These are phyloP conservation scores for Helicorthomorpha holstii DNA, from an alignment of 1,140 invertebrate genomes.

Conservation along the genomic window DNA sequence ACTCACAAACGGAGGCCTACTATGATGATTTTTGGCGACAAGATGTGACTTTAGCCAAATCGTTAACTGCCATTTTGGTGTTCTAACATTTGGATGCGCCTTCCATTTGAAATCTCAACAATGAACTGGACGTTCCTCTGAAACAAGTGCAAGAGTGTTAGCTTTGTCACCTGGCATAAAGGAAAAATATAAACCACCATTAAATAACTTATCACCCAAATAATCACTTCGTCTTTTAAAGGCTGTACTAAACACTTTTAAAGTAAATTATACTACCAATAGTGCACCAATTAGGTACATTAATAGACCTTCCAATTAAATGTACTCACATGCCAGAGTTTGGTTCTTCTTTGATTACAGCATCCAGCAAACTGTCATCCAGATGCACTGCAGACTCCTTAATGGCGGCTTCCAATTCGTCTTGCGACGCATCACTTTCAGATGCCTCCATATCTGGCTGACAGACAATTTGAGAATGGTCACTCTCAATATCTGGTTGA, in stretches of 20 bases:
- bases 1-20: too few relatives aligned
- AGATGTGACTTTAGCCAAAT: too few relatives aligned
- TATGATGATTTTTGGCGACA: too few relatives aligned
- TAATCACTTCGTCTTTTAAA: not conserved
- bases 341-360: not conserved
- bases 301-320: not conserved
- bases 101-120: too few relatives aligned
- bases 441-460: conserved; percentile 3
- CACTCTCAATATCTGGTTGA: not conserved
- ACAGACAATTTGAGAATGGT: not conserved
- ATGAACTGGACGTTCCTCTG: too few relatives aligned
- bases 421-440: conserved; percentile 5
- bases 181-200: not conserved
- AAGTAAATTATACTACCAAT: not conserved
- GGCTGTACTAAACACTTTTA: not conserved
- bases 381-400: not conserved
- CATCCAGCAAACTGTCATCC: not conserved
- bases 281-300: not conserved
- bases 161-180: not conserved
- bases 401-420: not conserved
- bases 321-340: not conserved
- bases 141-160: not conserved
- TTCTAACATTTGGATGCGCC: too few relatives aligned
- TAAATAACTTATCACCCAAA: not conserved
- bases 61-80: too few relatives aligned